Evolutionary conservation across 2,888 invertebrate genomes (phyloP).

Genomic region (Melangyna quadrimaculata): DNA sequence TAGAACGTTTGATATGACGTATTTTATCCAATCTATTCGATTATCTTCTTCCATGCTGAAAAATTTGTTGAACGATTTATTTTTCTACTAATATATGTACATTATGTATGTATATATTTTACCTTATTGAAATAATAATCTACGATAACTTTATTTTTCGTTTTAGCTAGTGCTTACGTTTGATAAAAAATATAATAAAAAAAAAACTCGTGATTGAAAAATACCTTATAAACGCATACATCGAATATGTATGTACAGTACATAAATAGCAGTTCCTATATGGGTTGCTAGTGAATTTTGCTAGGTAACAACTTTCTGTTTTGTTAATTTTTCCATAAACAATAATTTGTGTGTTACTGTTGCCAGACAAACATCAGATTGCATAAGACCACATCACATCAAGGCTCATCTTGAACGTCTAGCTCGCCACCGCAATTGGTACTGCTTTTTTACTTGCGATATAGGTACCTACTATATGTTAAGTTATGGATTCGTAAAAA

Average conservation of each 20-base stretch:
- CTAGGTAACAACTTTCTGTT: neutral
- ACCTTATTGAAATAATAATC: neutral
- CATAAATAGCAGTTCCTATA: neutral
- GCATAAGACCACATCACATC: too few species aligned
- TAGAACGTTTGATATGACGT: conserved; percentile 82
- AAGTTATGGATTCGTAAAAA: too few species aligned
- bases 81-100: neutral
- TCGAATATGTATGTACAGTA: too few species aligned
- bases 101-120: neutral
- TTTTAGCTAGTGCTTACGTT: too few species aligned
- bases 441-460: too few species aligned
- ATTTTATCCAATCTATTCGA: conserved; percentile 87
- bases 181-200: too few species aligned
- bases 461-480: too few species aligned
- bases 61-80: neutral
- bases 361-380: neutral
- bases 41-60: conserved; percentile 81
- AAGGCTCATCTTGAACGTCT: too few species aligned
- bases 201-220: too few species aligned
- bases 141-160: neutral
- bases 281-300: neutral
- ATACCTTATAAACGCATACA: too few species aligned
- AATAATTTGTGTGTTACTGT: neutral
- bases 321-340: neutral
- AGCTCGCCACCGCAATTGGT: too few species aligned